Evolutionary conservation across 2,888 invertebrate genomes (phyloP).

Genomic region (Pseudococcus viburni): DNA sequence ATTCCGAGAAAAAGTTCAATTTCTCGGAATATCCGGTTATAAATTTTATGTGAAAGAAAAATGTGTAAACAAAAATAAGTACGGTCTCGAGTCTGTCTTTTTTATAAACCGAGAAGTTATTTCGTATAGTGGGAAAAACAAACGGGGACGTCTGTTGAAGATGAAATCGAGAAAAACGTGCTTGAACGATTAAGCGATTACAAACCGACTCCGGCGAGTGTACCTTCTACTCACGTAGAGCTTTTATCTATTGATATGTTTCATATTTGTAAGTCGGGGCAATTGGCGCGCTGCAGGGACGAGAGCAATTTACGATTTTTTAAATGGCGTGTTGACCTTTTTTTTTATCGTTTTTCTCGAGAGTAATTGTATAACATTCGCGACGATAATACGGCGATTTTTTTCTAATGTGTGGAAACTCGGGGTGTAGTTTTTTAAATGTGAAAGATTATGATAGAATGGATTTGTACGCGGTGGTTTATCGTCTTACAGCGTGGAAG

Average conservation of each 20-base stretch:
- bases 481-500: background rate
- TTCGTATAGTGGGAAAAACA: conserved; percentile 8
- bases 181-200: conserved; percentile 41
- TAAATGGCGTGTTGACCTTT: conserved; percentile 33
- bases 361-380: background rate
- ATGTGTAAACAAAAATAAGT: conserved; percentile 40
- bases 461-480: background rate
- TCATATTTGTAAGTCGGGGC: conserved; percentile 11
- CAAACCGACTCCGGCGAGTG: background rate
- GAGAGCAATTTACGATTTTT: conserved; percentile 28
- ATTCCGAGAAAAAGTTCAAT: background rate
- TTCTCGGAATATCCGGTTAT: conserved; percentile 44
- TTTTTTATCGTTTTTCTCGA: conserved; percentile 27
- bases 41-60: conserved; percentile 15
- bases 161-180: conserved; percentile 41
- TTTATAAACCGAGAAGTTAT: conserved; percentile 24
- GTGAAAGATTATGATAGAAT: conserved; percentile 28
- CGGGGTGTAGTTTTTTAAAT: background rate
- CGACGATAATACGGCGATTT: conserved; percentile 4
- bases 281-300: conserved; percentile 11
- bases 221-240: conserved; percentile 6
- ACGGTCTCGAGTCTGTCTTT: conserved; percentile 13
- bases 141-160: conserved; percentile 13
- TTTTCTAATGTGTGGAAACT: background rate
- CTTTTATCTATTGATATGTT: conserved; percentile 41